These are phyloP conservation scores for Lithobates sylvaticus DNA, from an alignment of 2,797 vertebrate species.

Conservation along the genomic window DNA sequence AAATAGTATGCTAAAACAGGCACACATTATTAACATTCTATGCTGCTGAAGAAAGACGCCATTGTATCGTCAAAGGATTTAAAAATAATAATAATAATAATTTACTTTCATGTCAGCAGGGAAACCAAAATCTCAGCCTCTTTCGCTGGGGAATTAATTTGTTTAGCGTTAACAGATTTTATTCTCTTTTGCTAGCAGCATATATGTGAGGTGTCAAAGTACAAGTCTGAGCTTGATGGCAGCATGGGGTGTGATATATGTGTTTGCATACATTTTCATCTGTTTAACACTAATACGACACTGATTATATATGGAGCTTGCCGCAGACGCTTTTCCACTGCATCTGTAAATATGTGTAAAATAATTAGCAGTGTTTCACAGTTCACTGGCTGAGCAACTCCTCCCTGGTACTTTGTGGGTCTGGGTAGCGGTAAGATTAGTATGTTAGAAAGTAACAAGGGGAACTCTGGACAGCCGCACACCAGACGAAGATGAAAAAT, in stretches of 20 bases:
- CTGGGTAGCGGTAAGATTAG: too few relatives aligned
- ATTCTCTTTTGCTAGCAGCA: constrained; percentile 8
- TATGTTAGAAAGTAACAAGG: too few relatives aligned
- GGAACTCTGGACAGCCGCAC: too few relatives aligned
- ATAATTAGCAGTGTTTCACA: neutral
- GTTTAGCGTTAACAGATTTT: constrained; percentile 5
- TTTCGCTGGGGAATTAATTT: constrained; percentile 1
- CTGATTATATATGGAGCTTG: neutral
- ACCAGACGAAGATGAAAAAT: too few relatives aligned
- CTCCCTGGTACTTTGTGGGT: too few relatives aligned
- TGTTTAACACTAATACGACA: constrained; percentile 3
- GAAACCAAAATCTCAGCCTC: neutral
- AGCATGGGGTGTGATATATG: constrained; percentile 14
- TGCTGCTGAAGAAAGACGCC: neutral
- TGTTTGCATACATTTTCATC: constrained; percentile 30
- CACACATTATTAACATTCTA: neutral
- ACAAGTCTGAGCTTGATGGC: constrained; percentile 4
- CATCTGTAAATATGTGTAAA: neutral
- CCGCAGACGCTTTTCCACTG: neutral
- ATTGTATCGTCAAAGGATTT: neutral
- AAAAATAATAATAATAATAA: neutral
- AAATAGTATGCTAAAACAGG: too few relatives aligned
- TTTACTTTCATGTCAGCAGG: constrained; percentile 12
- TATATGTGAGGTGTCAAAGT: constrained; percentile 1
- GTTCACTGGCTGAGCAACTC: neutral